Percentiles rank a stretch among this genome's conserved stretches.
Evolutionary conservation across 2,113 vertebrate genomes (phyloP).

Genomic region (Alligator mississippiensis): DNA sequence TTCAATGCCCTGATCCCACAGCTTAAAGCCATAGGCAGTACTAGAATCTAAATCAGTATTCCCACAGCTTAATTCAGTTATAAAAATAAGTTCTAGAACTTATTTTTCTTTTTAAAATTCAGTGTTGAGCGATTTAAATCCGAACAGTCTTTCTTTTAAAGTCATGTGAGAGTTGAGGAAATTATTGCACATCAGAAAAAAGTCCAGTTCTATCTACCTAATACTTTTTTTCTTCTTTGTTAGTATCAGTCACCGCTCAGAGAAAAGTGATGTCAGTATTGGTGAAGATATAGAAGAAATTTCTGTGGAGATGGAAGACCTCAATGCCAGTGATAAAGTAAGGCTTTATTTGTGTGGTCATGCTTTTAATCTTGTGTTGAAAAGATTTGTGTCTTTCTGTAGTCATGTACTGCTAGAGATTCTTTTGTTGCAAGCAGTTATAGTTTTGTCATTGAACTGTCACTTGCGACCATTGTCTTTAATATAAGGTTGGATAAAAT

Average conservation of each 20-base stretch:
- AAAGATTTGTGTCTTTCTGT: not conserved
- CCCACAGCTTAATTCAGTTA: not conserved
- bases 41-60: not conserved
- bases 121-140: not conserved
- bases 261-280: constrained; percentile 90
- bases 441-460: not conserved
- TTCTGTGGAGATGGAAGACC: constrained; percentile 86
- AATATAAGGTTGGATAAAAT: not conserved
- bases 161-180: not conserved
- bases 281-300: constrained; percentile 94
- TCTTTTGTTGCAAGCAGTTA: not conserved
- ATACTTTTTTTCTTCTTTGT: constrained; percentile 21
- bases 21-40: not conserved
- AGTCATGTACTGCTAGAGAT: not conserved
- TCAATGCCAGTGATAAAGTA: constrained; percentile 87
- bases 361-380: not conserved
- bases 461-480: not conserved
- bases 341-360: not conserved
- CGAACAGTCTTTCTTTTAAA: not conserved
- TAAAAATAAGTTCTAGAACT: not conserved
- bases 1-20: not conserved
- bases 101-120: not conserved
- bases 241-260: constrained; percentile 88
- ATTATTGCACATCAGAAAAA: not conserved
- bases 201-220: not conserved